Conservation (phyloP, 2,888 invertebrate genomes). For the Parnassius orleans region DNA sequence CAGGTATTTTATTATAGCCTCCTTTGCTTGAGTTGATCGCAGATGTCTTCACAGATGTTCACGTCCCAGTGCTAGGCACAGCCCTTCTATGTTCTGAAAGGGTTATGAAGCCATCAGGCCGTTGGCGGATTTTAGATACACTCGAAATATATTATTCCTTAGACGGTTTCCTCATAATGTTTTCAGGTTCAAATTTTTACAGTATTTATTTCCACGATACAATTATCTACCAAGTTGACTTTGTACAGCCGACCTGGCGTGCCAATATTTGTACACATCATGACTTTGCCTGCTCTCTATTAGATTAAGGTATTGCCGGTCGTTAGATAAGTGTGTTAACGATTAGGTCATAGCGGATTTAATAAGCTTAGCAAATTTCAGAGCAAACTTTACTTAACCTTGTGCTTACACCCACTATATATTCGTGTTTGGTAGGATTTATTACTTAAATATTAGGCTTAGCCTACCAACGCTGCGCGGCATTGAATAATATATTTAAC, state of each 20-base stretch:
- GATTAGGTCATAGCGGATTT: conserved; percentile 16
- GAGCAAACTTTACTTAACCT: conserved; percentile 11
- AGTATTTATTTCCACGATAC: no score
- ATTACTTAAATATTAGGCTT: conserved; percentile 18
- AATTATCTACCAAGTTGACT: conserved; percentile 1
- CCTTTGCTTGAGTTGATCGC: no score
- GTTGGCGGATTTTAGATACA: no score
- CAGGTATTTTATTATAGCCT: no score
- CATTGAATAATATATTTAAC: conserved; percentile 10
- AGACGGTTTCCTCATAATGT: no score
- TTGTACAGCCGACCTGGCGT: neutral
- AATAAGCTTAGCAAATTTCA: conserved; percentile 7
- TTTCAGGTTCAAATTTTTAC: no score
- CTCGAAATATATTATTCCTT: no score
- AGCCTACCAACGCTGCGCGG: conserved; percentile 7
- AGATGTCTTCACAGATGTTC: no score
- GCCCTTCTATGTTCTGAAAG: no score
- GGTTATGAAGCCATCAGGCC: no score
- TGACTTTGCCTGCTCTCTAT: conserved; percentile 6
- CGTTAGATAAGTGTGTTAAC: conserved; percentile 6
- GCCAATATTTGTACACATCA: conserved; percentile 15
- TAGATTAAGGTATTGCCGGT: conserved; percentile 15
- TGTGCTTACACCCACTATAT: conserved; percentile 16
- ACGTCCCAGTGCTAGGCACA: no score
- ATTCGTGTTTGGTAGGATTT: conserved; percentile 22